Conservation (phyloP, 1,140 invertebrate species). For the Drosophila kikkawai region DNA sequence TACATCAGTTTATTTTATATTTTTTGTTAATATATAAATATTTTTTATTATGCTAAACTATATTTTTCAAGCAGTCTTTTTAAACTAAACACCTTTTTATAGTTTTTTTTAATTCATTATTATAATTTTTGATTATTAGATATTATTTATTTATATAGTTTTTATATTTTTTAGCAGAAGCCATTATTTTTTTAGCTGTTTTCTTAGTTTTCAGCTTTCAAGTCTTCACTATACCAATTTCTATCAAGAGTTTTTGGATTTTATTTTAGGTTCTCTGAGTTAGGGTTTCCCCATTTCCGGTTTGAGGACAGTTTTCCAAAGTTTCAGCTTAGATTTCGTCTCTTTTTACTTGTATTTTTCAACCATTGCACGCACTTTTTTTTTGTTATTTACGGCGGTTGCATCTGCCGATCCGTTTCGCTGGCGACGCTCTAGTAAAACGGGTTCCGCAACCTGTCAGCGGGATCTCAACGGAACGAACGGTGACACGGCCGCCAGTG, state of each 20-base stretch:
- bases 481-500: constrained; percentile 45
- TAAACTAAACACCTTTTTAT: background rate
- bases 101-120: background rate
- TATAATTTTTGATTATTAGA: background rate
- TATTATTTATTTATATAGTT: background rate
- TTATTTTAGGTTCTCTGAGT: constrained; percentile 4
- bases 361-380: constrained; percentile 59
- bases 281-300: background rate
- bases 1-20: background rate
- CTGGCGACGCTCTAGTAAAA: constrained; percentile 44
- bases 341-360: constrained; percentile 13
- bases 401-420: constrained; percentile 43
- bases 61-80: background rate
- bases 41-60: background rate
- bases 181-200: constrained; percentile 4
- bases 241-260: background rate
- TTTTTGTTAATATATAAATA: background rate
- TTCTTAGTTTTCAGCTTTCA: background rate
- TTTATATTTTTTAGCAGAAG: background rate
- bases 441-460: constrained; percentile 76
- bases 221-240: background rate
- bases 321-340: background rate
- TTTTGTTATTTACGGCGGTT: constrained; percentile 33
- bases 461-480: constrained; percentile 53
- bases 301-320: background rate